phyloP scores from a whole-genome alignment of 2,797 vertebrate genomes.

The Eulemur albifrons region DNA sequence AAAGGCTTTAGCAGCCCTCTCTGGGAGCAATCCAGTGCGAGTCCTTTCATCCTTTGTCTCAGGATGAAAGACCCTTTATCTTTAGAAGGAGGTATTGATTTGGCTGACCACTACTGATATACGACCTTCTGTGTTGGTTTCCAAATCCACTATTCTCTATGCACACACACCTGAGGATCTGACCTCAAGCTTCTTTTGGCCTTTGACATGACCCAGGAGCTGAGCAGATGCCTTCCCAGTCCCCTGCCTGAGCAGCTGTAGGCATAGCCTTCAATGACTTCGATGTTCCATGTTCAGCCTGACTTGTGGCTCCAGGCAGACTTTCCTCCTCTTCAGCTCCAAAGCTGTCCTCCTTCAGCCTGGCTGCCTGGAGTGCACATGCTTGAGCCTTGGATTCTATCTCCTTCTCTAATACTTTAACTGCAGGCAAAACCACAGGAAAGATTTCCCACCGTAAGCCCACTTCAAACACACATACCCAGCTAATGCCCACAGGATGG shows the following conservation, averaged over 20 bases:
- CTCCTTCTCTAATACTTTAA: constrained; percentile 48
- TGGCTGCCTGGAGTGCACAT: background rate
- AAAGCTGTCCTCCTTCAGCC: background rate
- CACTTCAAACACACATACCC: constrained; percentile 19
- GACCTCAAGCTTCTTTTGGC: background rate
- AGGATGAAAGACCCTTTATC: background rate
- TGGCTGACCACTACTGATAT: background rate
- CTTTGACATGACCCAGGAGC: background rate
- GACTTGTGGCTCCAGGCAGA: background rate
- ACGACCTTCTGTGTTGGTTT: background rate
- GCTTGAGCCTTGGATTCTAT: constrained; percentile 13
- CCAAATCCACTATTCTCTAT: background rate
- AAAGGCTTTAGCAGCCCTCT: background rate
- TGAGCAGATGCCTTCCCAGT: background rate
- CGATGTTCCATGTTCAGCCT: background rate
- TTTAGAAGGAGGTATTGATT: background rate
- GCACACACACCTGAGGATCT: background rate
- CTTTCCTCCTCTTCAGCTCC: constrained; percentile 7
- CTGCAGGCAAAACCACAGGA: constrained; percentile 53
- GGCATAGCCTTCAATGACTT: background rate
- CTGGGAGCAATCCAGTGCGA: background rate
- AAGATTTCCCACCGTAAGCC: constrained; percentile 14
- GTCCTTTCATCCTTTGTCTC: background rate
- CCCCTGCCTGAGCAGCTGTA: background rate
- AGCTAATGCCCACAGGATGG: background rate